These are phyloP conservation scores for Patella ulyssiponensis DNA, from an alignment of 2,888 invertebrate species.

Conservation along the genomic window DNA sequence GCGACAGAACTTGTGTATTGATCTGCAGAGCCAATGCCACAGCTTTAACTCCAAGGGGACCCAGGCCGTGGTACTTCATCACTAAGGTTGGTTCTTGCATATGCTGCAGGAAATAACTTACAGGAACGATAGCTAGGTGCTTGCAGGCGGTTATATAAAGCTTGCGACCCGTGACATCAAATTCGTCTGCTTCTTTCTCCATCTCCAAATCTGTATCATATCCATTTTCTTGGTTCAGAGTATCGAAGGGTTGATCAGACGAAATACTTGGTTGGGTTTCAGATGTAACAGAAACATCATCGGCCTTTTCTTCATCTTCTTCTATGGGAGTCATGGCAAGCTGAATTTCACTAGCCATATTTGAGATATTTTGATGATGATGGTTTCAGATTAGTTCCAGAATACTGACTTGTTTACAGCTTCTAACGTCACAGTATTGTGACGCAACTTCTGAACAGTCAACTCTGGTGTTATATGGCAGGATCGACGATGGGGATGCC, in stretches of 20 bases:
- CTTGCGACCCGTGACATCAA: slow-evolving; percentile 46
- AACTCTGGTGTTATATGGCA: no score
- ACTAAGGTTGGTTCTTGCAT: slow-evolving; percentile 50
- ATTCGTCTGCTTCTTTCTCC: slow-evolving; percentile 39
- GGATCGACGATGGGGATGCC: no score
- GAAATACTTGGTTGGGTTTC: neutral
- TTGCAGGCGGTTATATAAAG: slow-evolving; percentile 53
- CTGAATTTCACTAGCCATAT: neutral
- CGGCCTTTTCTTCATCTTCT: neutral
- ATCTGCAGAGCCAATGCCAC: slow-evolving; percentile 57
- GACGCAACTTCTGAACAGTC: no score
- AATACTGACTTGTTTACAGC: no score
- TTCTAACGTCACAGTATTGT: no score
- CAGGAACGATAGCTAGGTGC: slow-evolving; percentile 52
- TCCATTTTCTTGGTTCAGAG: slow-evolving; percentile 7
- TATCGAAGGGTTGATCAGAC: neutral
- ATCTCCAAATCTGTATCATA: slow-evolving; percentile 22
- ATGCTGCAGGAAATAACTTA: slow-evolving; percentile 60
- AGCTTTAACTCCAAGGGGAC: slow-evolving; percentile 60
- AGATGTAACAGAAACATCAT: neutral
- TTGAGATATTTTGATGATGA: no score
- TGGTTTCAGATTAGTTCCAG: no score
- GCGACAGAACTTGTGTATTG: slow-evolving; percentile 54
- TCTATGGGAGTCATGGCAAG: neutral
- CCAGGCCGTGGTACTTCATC: slow-evolving; percentile 64